Evolutionary conservation across 2,888 invertebrate genomes (phyloP), one percentile per base, ranked within the genome.

Genomic region (Nymphalis urticae): DNA sequence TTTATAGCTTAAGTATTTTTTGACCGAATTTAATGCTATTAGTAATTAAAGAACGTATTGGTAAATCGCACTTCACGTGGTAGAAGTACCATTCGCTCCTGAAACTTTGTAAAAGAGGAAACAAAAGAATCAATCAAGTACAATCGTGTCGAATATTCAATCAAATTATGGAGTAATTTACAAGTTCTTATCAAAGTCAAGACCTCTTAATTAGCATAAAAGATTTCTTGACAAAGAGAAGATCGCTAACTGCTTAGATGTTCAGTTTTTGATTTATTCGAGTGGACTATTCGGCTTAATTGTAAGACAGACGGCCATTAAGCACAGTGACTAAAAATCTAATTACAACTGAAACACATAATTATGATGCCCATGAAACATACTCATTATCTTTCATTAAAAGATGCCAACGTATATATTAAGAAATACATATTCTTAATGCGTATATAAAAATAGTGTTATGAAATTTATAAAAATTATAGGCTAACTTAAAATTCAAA

Each of bases 241-340:
- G 50, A 36, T 42, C 42, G 24, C 36, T 56, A 66, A 48, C 50
- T 56, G 66, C 66, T 66, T 56, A 13, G 62, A 48, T 56, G 21
- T 24, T 27, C 62, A 66, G 17, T 66, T 66, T 66, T 66, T 27
- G 56, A 66, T 62, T 21, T 66, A 66, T 66, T 61, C 66, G 56
- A 48, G 62, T 62, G 66, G n/a, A 36, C 36, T 27, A 54, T 62
- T 54, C 48, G 56, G 51, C 2, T 48, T 32, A 36, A 62, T 32
- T 32, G 27, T 51, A 36, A 32, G 32, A 19, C 36, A 19, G 4
- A 7, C n/a, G 19, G 42, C 4, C 13, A 42, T 42, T 13, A 42
- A 10, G 42, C 42, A 42, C 8, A 42, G 27, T 32, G 6, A 32
- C 5, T 32, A 6, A 32, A 32, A 32, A 6, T 32, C 27, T 32